Conservation (phyloP, 2,113 vertebrate genomes). For the Ptychochromis oligacanthus region DNA sequence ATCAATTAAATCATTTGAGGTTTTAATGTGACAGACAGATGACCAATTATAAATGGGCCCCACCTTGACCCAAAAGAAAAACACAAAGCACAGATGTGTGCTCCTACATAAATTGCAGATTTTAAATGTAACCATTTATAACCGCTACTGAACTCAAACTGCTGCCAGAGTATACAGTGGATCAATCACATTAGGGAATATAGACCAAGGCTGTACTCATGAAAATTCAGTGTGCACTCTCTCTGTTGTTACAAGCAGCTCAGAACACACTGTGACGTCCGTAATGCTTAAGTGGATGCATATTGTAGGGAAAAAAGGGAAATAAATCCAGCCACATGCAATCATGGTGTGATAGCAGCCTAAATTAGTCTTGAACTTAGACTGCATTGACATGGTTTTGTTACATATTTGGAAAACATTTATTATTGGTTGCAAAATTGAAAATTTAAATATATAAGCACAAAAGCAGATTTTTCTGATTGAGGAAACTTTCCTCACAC, state of each 20-base stretch:
- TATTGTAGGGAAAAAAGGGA: constrained; percentile 42
- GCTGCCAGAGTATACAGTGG: constrained; percentile 78
- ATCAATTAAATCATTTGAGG: constrained; percentile 62
- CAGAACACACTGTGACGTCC: constrained; percentile 61
- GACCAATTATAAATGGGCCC: constrained; percentile 49
- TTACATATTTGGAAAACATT: constrained; percentile 33
- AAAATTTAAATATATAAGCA: background rate
- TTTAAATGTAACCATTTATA: constrained; percentile 65
- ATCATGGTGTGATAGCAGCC: constrained; percentile 35
- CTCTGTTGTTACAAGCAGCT: constrained; percentile 67
- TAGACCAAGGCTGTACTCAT: constrained; percentile 69
- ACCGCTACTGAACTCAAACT: constrained; percentile 56
- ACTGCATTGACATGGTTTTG: constrained; percentile 52
- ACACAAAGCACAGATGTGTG: constrained; percentile 66
- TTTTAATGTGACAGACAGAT: constrained; percentile 58
- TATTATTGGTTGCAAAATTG: background rate
- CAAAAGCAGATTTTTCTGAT: constrained; percentile 48
- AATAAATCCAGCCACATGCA: constrained; percentile 52
- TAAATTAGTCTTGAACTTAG: constrained; percentile 65
- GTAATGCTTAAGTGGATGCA: constrained; percentile 48
- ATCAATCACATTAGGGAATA: constrained; percentile 67
- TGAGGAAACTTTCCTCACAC: constrained; percentile 39
- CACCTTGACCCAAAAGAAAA: constrained; percentile 68
- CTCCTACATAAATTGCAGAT: constrained; percentile 77
- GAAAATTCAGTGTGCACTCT: constrained; percentile 77